A percentile compares a stretch with the other conserved stretches of the same genome.
phyloP scores from a whole-genome alignment of 2,797 vertebrate genomes.

The Halcyon leucocephala region DNA sequence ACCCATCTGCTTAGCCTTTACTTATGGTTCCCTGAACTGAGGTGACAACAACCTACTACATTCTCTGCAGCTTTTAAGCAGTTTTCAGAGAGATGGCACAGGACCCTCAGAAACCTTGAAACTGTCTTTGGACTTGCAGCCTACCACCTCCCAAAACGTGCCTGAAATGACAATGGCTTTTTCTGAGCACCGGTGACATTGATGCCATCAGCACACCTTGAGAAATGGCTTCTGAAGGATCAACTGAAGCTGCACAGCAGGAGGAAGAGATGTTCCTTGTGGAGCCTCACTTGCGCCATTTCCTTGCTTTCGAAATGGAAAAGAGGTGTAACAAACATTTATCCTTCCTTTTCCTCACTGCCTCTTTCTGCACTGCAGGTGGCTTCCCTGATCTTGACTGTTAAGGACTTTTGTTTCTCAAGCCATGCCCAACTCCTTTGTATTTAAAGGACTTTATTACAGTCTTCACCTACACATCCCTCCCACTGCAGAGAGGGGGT shows the following conservation, averaged over 20 bases:
- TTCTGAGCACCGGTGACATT: not conserved
- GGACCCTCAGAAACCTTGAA: not conserved
- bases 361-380: not conserved
- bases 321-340: not conserved
- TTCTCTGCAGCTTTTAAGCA: not conserved
- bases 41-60: not conserved
- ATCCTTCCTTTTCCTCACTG: not conserved
- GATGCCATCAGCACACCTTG: not conserved
- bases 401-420: not conserved
- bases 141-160: not conserved
- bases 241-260: not conserved
- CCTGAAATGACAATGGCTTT: not conserved
- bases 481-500: not conserved
- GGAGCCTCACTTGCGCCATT: not conserved
- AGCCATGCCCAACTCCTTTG: not conserved
- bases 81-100: not conserved
- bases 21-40: not conserved
- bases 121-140: not conserved
- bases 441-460: not conserved
- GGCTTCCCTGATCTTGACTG: not conserved
- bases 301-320: not conserved
- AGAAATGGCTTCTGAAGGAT: not conserved
- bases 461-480: not conserved
- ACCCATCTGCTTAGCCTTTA: not conserved
- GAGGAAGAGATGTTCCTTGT: not conserved